A percentile compares a stretch with the other conserved stretches of the same genome.
These are phyloP conservation scores for Rutilus rutilus DNA, from an alignment of 2,113 vertebrate species.

Conservation along the genomic window DNA sequence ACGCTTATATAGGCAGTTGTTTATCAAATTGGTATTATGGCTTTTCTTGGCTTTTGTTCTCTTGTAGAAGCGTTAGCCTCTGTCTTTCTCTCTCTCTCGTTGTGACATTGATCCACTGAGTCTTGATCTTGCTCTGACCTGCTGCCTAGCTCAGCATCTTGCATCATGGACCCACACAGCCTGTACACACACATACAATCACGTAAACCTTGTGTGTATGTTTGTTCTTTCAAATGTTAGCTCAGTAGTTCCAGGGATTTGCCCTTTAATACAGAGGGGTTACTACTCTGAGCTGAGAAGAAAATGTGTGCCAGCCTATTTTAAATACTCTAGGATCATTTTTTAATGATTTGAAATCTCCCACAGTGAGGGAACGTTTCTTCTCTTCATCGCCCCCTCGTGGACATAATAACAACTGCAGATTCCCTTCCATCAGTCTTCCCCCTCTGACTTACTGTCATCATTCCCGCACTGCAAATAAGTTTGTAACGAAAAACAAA, in stretches of 20 bases:
- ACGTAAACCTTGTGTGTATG: background rate
- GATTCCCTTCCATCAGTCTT: background rate
- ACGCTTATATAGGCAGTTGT: conserved; percentile 3
- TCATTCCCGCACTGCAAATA: background rate
- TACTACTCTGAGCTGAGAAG: background rate
- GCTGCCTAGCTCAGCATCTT: conserved; percentile 65
- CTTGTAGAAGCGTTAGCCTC: background rate
- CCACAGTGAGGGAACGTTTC: background rate
- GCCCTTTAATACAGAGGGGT: background rate
- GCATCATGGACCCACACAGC: conserved; percentile 61
- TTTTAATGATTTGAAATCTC: background rate
- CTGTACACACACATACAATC: background rate
- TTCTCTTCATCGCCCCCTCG: background rate
- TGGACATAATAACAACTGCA: background rate
- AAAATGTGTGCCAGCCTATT: background rate
- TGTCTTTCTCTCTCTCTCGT: conserved; percentile 1
- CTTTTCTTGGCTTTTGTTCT: conserved; percentile 29
- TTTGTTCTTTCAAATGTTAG: background rate
- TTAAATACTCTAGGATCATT: background rate
- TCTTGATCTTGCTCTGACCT: conserved; percentile 52
- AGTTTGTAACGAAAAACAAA: background rate
- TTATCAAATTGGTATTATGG: conserved; percentile 3
- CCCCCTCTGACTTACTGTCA: conserved; percentile 25
- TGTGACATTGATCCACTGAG: conserved; percentile 46
- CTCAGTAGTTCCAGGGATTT: background rate